Conservation (phyloP, 2,888 invertebrate species). For the Cactoblastis cactorum region DNA sequence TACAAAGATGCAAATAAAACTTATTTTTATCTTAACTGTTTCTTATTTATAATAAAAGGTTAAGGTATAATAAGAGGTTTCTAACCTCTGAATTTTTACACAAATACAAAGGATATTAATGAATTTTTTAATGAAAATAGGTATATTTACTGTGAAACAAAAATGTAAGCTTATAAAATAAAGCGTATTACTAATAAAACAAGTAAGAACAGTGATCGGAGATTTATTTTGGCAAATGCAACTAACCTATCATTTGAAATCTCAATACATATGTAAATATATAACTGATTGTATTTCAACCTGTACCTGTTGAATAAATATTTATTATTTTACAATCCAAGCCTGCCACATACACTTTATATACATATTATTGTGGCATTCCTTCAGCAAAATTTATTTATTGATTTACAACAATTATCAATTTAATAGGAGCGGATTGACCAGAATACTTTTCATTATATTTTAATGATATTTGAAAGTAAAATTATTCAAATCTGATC, state of each 20-base stretch:
- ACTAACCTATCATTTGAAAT: conserved; percentile 71
- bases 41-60: not conserved
- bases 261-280: conserved; percentile 69
- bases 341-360: conserved; percentile 45
- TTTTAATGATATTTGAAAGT: conserved; percentile 37
- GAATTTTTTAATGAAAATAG: no score
- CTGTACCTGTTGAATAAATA: conserved; percentile 60
- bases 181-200: conserved; percentile 23
- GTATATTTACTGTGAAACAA: no score
- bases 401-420: conserved; percentile 45
- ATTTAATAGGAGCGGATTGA: conserved; percentile 61
- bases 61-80: no score
- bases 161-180: no score
- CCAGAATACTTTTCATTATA: conserved; percentile 63
- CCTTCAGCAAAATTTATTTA: conserved; percentile 22
- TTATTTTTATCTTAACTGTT: not conserved
- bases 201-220: conserved; percentile 65
- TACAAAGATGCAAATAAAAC: no score
- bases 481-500: not conserved
- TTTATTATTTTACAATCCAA: conserved; percentile 41
- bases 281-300: conserved; percentile 47
- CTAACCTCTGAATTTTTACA: no score
- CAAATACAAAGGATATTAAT: not conserved
- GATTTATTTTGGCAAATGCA: conserved; percentile 78
- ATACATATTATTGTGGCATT: conserved; percentile 46